Conservation (phyloP, 2,113 vertebrate genomes). For the Anguilla rostrata region DNA sequence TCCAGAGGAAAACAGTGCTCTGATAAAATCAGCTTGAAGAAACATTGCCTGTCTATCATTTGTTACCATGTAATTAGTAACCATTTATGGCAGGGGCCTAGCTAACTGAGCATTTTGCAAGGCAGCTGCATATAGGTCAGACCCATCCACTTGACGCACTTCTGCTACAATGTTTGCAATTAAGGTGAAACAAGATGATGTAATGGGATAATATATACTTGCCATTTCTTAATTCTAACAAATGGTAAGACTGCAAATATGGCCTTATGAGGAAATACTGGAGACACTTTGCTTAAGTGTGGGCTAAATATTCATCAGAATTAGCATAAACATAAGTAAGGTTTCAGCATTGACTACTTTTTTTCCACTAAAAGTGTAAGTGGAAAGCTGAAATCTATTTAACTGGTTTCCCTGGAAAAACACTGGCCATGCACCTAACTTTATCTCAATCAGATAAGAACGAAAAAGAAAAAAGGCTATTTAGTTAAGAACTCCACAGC, state of each 20-base stretch:
- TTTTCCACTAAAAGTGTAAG: background rate
- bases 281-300: background rate
- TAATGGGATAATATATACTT: background rate
- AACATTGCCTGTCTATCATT: background rate
- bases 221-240: background rate
- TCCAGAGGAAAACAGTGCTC: background rate
- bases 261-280: background rate
- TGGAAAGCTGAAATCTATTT: constrained; percentile 11
- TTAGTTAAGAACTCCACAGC: background rate
- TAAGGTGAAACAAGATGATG: constrained; percentile 11
- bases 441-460: constrained; percentile 21
- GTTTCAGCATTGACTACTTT: too few relatives aligned
- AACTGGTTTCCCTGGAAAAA: background rate
- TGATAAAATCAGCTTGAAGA: background rate
- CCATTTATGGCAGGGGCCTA: background rate
- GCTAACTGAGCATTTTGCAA: background rate
- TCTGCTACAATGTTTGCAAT: constrained; percentile 26
- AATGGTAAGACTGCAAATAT: background rate
- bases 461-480: background rate
- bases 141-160: background rate
- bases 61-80: background rate
- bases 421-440: constrained; percentile 10
- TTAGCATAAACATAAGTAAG: background rate
- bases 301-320: background rate
- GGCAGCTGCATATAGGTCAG: background rate